Evolutionary conservation across 2,888 invertebrate genomes (phyloP).

Genomic region (Drosophila mulleri): DNA sequence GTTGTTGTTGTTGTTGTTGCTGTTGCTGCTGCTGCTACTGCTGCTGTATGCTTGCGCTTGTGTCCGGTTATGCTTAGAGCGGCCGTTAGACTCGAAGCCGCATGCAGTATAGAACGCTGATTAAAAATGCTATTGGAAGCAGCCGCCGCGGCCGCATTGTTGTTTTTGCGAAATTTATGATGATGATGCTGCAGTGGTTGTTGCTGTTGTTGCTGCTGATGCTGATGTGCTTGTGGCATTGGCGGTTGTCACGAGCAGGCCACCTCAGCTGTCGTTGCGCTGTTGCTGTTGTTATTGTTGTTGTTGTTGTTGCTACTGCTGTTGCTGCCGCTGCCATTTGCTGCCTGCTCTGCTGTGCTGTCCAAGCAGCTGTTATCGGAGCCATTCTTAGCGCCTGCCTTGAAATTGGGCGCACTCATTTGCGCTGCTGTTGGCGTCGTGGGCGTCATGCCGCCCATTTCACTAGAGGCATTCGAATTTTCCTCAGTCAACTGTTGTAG

Average conservation of each 20-base stretch:
- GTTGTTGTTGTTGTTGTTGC: constrained; percentile 25
- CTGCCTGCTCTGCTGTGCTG: constrained; percentile 37
- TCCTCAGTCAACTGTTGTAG: constrained; percentile 76
- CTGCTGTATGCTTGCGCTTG: constrained; percentile 65
- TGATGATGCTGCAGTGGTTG: constrained; percentile 66
- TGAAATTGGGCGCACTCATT: constrained; percentile 74
- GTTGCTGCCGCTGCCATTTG: constrained; percentile 46
- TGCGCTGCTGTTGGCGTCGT: constrained; percentile 78
- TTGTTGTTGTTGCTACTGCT: constrained; percentile 42
- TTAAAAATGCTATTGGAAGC: constrained; percentile 83
- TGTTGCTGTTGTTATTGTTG: constrained; percentile 55
- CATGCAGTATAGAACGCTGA: constrained; percentile 78
- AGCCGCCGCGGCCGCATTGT: constrained; percentile 83
- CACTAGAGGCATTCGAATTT: constrained; percentile 84
- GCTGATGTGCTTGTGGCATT: constrained; percentile 55
- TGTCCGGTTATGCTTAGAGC: constrained; percentile 79
- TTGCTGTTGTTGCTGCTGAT: constrained; percentile 46
- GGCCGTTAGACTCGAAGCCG: constrained; percentile 74
- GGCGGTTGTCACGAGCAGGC: constrained; percentile 85
- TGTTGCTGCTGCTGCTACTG: constrained; percentile 11
- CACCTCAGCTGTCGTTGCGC: constrained; percentile 81
- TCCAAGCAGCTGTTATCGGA: constrained; percentile 54
- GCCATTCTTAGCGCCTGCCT: constrained; percentile 60
- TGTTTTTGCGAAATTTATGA: constrained; percentile 83
- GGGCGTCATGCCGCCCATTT: constrained; percentile 72